Conservation (phyloP, 2,113 vertebrate species). For the Smithornis capensis region DNA sequence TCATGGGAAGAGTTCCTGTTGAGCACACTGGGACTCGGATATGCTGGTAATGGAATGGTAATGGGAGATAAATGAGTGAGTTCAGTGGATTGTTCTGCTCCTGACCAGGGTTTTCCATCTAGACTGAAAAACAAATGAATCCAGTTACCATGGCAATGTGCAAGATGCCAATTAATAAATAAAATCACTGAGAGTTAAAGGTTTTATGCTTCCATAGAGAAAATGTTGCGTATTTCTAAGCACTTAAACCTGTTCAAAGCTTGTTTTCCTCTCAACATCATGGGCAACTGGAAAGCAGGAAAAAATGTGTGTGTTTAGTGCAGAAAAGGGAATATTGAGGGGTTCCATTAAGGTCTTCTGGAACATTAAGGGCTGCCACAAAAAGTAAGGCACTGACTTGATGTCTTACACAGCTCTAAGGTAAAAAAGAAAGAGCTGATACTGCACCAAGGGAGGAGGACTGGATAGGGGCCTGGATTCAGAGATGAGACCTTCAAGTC, state of each 20-base stretch:
- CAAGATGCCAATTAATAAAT: conserved; percentile 29
- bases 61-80: neutral
- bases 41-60: neutral
- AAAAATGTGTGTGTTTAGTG: neutral
- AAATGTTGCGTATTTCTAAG: neutral
- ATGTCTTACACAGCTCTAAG: neutral
- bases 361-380: neutral
- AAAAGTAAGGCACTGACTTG: neutral
- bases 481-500: neutral
- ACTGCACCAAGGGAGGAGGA: neutral
- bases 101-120: neutral
- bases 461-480: neutral
- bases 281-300: neutral
- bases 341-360: neutral
- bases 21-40: neutral
- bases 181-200: conserved; percentile 2
- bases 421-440: neutral
- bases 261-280: neutral
- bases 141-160: neutral
- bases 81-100: neutral
- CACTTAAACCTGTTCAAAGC: neutral
- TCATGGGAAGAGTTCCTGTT: neutral
- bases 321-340: neutral
- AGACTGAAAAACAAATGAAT: neutral
- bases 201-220: neutral